Conservation (phyloP, 2,888 invertebrate genomes). For the Volucella zonaria region DNA sequence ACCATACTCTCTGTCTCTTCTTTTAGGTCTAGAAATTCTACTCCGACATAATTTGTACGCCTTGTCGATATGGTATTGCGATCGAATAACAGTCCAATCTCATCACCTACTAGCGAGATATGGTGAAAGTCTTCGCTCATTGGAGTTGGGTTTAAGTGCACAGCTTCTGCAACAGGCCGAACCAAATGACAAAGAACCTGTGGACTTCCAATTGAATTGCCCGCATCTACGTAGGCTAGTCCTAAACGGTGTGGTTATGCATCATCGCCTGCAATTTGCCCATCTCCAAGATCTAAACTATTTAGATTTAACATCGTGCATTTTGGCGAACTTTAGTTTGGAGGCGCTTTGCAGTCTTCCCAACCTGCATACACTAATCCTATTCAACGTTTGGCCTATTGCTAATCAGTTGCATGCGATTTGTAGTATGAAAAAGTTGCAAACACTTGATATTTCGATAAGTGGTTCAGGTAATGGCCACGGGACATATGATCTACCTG, state of each 20-base stretch:
- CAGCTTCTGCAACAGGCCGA: conserved; percentile 85
- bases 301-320: conserved; percentile 82
- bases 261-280: conserved; percentile 80
- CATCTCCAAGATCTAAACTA: conserved; percentile 80
- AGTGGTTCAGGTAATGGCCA: conserved; percentile 85
- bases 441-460: conserved; percentile 93
- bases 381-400: conserved; percentile 89
- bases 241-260: conserved; percentile 81
- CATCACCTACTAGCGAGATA: conserved; percentile 87
- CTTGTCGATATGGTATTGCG: conserved; percentile 90
- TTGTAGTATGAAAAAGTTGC: conserved; percentile 84
- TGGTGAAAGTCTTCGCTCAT: conserved; percentile 87
- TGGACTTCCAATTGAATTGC: conserved; percentile 85
- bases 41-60: conserved; percentile 89
- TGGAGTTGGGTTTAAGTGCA: conserved; percentile 88
- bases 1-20: not conserved
- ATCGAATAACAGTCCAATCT: conserved; percentile 86
- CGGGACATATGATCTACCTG: conserved; percentile 90
- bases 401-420: conserved; percentile 85
- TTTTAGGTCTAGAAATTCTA: conserved; percentile 85
- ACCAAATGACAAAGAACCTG: conserved; percentile 83
- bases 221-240: conserved; percentile 81
- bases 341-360: conserved; percentile 85
- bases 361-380: conserved; percentile 88
- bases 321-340: conserved; percentile 81